phyloP scores from a whole-genome alignment of 2,113 vertebrate species.

The Falco punctatus region DNA sequence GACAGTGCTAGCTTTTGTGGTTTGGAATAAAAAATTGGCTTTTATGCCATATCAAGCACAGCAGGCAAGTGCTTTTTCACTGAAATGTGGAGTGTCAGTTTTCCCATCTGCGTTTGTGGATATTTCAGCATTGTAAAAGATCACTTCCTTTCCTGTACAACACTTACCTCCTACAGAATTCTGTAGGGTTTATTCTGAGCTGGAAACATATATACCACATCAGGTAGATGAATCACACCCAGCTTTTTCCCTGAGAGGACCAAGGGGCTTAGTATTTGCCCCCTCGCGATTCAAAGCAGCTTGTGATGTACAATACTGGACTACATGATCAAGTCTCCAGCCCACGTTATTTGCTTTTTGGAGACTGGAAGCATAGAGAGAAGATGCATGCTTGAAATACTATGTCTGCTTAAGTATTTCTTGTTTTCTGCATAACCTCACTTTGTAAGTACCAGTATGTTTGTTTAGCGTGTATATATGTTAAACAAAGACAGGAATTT shows the following conservation, averaged over 20 bases:
- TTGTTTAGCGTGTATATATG: not conserved
- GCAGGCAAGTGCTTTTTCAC: not conserved
- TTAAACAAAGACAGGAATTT: slow-evolving; percentile 6
- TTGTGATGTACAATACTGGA: not conserved
- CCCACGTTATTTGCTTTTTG: not conserved
- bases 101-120: not conserved
- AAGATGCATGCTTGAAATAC: not conserved
- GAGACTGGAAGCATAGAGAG: not conserved
- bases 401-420: not conserved
- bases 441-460: not conserved
- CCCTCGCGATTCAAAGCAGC: not conserved
- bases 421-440: not conserved
- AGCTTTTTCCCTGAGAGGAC: not conserved
- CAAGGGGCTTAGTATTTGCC: not conserved
- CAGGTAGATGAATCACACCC: not conserved
- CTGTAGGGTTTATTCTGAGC: not conserved
- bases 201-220: not conserved
- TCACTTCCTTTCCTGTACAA: not conserved
- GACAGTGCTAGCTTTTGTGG: not conserved
- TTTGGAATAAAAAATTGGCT: not conserved
- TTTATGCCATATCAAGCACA: not conserved
- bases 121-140: not conserved
- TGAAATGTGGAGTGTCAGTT: not conserved
- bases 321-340: not conserved
- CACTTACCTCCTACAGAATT: not conserved